Base-by-base conservation (phyloP, 2,888 invertebrate species). In the Serrognathus titanus region DNA sequence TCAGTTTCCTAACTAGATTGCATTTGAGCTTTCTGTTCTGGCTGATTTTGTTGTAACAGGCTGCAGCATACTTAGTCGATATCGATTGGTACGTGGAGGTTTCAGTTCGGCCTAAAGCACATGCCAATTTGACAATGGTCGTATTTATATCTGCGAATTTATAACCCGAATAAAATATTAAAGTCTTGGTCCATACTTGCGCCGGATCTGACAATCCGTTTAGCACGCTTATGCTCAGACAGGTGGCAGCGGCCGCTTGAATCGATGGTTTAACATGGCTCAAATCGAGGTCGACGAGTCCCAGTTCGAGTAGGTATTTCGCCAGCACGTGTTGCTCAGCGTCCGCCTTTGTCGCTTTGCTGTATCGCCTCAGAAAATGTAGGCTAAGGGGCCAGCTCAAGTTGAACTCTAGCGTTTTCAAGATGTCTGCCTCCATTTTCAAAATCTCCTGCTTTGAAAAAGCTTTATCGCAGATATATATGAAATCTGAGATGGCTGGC, bases 291-390 rank as follows among this genome's bases (percentile, higher is more conserved):
- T 95, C 90, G 6, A 93, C 77, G 45, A 95, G 79, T 53, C 89
- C 83, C 59, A 95, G 80, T 75, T 98, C 97, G 69, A 95, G 83
- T 56, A 97, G 84, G 75, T 94, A 98, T 79, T 98, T 97, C 10
- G 93, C 92, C 76, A 94, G 80, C 52, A 55, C 55, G 54, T 75
- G 72, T 12, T 74, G 69, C 37, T 80, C 72, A 16, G 83, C 81
- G 48, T 81, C 79, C 48, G 90, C 91, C 46, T 80, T 79, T 0
- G 82, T 82, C 8, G 85, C 82, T 69, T 83, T 83, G 6, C 81
- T 80, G 66, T 81, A 84, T 80, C 97, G 86, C 60, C 97, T 82
- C 41, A 97, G 81, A 73, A 98, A 98, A 70, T 91, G 92, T 39
- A 97, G 82, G 0, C 95, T 90, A 57, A 94, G 81, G 0, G 98